Evolutionary conservation across 2,888 invertebrate species (phyloP).

Genomic region (Cerastoderma edule): DNA sequence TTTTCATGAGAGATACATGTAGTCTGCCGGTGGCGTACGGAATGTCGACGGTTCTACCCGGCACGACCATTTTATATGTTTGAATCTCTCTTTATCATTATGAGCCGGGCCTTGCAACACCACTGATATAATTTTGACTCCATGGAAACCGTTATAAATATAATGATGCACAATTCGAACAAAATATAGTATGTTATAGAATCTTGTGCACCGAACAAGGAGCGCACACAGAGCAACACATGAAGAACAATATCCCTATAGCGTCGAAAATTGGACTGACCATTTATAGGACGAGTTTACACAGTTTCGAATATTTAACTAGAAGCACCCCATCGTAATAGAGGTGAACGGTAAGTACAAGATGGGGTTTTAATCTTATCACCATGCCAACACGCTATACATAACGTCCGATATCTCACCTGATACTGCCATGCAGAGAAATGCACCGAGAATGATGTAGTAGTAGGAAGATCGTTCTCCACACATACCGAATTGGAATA

Average conservation of each 20-base stretch:
- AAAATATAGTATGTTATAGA: too few species aligned
- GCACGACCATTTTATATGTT: too few species aligned
- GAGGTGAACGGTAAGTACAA: neutral
- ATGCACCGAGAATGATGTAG: conserved; percentile 31
- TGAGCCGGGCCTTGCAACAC: too few species aligned
- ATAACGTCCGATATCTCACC: conserved; percentile 21
- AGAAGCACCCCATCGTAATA: neutral
- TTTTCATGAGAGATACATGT: too few species aligned
- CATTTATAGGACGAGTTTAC: neutral
- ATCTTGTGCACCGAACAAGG: too few species aligned
- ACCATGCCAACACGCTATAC: neutral
- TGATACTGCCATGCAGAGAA: conserved; percentile 19
- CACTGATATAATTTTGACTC: too few species aligned
- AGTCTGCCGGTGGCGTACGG: too few species aligned
- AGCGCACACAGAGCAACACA: too few species aligned
- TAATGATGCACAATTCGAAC: too few species aligned
- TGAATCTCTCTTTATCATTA: too few species aligned
- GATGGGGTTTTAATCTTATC: neutral
- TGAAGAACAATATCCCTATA: neutral
- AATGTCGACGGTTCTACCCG: too few species aligned
- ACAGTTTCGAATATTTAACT: neutral
- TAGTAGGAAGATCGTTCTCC: conserved; percentile 36
- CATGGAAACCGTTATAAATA: too few species aligned
- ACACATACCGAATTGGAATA: conserved; percentile 39
- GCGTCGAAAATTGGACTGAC: neutral